phyloP scores from a whole-genome alignment of 2,113 vertebrate genomes.

The Polypterus bichir region DNA sequence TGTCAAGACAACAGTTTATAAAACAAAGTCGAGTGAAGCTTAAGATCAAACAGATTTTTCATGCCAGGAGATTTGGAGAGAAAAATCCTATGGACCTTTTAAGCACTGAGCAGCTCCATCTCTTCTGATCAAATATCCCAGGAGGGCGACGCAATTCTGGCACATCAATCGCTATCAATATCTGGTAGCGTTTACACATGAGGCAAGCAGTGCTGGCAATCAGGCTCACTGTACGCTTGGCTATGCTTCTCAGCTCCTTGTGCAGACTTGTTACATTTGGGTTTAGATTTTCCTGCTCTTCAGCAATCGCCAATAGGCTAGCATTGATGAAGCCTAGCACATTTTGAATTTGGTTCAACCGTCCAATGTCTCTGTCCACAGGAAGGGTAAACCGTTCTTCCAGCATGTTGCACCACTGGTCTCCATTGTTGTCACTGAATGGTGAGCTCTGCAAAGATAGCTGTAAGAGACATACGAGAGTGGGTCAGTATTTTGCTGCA shows the following conservation, averaged over 20 bases:
- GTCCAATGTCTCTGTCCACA: neutral
- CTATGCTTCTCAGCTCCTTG: neutral
- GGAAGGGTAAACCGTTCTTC: no score
- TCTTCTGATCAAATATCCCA: neutral
- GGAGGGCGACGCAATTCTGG: neutral
- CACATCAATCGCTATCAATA: neutral
- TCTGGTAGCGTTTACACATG: neutral
- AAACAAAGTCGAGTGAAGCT: no score
- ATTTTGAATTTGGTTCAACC: constrained; percentile 16
- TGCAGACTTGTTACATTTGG: neutral
- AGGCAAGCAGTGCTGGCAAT: neutral
- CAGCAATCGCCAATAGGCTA: constrained; percentile 16
- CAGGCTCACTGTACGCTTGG: neutral
- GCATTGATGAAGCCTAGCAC: constrained; percentile 25
- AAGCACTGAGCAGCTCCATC: neutral
- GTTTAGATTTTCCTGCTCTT: constrained; percentile 23
- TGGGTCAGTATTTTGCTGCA: no score
- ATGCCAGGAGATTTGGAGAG: neutral
- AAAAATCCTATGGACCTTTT: neutral
- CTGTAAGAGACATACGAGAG: no score
- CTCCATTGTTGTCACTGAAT: no score
- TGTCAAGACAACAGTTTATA: no score
- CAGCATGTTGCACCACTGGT: no score
- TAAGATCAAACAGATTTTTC: no score
- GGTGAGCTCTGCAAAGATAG: no score